Evolutionary conservation across 2,113 vertebrate species (phyloP).

Genomic region (Mesocricetus auratus): DNA sequence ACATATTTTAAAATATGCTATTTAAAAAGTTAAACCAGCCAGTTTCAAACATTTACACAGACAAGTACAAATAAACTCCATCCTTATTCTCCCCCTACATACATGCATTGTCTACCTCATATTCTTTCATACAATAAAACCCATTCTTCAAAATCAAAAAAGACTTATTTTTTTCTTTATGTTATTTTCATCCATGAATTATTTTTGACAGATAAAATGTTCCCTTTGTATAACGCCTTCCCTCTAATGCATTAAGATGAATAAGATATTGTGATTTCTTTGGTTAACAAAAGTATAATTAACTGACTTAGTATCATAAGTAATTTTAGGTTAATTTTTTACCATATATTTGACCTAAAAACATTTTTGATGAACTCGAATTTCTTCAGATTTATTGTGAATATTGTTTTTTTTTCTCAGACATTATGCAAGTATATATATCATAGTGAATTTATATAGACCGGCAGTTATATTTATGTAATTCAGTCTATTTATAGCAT

Average conservation of each 20-base stretch:
- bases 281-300: background rate
- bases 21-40: background rate
- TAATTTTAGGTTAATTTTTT: no score
- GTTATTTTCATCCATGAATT: background rate
- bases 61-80: background rate
- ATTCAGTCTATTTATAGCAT: no score
- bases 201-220: no score
- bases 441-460: background rate
- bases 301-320: no score
- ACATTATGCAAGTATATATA: background rate
- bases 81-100: no score
- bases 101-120: background rate
- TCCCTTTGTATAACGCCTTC: background rate
- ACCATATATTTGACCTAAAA: no score
- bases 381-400: background rate
- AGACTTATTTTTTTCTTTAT: background rate
- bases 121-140: background rate
- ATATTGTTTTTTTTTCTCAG: no score
- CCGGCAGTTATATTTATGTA: no score
- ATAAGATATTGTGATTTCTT: background rate
- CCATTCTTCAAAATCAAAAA: background rate
- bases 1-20: background rate
- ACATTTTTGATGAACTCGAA: background rate
- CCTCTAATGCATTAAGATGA: background rate
- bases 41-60: background rate